Conservation (phyloP, 2,888 invertebrate species). For the Cephus sareptanus region DNA sequence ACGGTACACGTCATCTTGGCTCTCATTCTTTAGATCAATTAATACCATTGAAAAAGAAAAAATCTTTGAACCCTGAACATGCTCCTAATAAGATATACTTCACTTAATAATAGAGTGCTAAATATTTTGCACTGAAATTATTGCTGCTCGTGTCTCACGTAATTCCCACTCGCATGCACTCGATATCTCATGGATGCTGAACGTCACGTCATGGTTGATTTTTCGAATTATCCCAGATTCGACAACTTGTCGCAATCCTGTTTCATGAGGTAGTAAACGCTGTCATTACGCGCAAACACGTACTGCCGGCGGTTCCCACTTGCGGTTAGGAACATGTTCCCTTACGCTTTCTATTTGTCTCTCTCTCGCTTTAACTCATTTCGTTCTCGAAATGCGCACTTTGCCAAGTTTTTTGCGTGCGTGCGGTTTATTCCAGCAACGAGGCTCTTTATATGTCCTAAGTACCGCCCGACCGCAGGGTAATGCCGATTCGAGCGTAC, state of each 20-base stretch:
- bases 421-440: conserved; percentile 34
- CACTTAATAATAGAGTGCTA: background rate
- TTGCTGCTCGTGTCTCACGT: background rate
- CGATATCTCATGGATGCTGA: background rate
- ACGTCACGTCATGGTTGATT: background rate
- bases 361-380: conserved; percentile 23
- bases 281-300: conserved; percentile 44
- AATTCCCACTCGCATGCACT: background rate
- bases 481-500: conserved; percentile 11
- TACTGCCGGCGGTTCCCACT: conserved; percentile 29
- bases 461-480: conserved; percentile 22
- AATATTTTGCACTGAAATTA: background rate
- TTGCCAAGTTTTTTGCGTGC: conserved; percentile 26
- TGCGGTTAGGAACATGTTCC: conserved; percentile 33
- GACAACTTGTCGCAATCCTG: conserved; percentile 38
- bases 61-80: background rate
- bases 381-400: conserved; percentile 27
- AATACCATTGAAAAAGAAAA: background rate
- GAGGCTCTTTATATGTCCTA: conserved; percentile 31
- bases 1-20: background rate
- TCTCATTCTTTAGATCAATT: background rate
- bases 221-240: conserved; percentile 28
- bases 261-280: conserved; percentile 47
- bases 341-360: conserved; percentile 14
- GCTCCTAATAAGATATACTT: background rate